phyloP scores from a whole-genome alignment of 1,140 invertebrate species.

The Coptotermes formosanus region DNA sequence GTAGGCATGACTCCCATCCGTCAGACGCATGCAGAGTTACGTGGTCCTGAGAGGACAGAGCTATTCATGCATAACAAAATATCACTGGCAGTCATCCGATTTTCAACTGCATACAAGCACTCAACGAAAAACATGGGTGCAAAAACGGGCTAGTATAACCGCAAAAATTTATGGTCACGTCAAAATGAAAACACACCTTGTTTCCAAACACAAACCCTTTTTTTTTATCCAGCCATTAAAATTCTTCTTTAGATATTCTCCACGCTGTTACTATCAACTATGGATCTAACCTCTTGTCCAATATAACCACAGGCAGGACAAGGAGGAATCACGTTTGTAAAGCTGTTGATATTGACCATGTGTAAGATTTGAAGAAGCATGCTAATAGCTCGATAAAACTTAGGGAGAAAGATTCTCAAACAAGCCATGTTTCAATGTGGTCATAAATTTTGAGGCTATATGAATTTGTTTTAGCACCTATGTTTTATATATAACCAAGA shows the following conservation, averaged over 20 bases:
- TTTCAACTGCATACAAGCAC: not conserved
- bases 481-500: not conserved
- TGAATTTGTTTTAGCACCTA: slow-evolving; percentile 19
- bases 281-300: not conserved
- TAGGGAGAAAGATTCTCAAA: not conserved
- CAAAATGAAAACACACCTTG: slow-evolving; percentile 13
- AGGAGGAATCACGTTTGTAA: not conserved
- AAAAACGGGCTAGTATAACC: not conserved
- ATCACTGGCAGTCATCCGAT: not conserved
- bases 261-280: not conserved
- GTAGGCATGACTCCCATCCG: too few species aligned
- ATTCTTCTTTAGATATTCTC: not conserved
- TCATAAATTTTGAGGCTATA: slow-evolving; percentile 4
- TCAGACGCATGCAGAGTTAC: too few species aligned
- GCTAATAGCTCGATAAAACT: not conserved
- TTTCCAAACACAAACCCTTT: not conserved
- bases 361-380: not conserved
- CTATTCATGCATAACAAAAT: not conserved
- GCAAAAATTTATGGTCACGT: not conserved
- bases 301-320: not conserved
- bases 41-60: not conserved
- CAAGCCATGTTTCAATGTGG: not conserved
- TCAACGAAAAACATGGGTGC: not conserved
- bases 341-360: not conserved
- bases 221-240: slow-evolving; percentile 7